A percentile compares a stretch with the other conserved stretches of the same genome.
These are phyloP conservation scores for Psittacula echo DNA, from an alignment of 2,797 vertebrate genomes.

Conservation along the genomic window DNA sequence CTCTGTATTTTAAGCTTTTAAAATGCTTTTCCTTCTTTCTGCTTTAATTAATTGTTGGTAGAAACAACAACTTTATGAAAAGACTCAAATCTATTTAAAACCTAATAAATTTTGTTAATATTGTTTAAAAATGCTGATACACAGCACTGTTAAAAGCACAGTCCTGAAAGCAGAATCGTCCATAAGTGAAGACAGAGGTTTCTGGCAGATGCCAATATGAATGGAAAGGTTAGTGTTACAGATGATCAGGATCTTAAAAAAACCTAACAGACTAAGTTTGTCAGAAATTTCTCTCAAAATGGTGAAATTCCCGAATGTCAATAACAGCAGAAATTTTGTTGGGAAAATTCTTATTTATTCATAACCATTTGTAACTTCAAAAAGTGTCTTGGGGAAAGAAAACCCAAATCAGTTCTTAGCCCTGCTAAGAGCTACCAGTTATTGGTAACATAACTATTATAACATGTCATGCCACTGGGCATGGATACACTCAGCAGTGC, in stretches of 20 bases:
- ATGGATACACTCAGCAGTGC: too few relatives aligned
- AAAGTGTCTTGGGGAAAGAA: not conserved
- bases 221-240: not conserved
- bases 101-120: not conserved
- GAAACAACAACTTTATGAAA: not conserved
- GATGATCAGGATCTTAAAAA: not conserved
- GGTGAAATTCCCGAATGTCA: not conserved
- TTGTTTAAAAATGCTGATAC: not conserved
- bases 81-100: not conserved
- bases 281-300: not conserved
- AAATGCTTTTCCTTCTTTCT: not conserved
- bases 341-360: not conserved
- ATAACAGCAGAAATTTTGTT: not conserved
- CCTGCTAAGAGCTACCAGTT: not conserved
- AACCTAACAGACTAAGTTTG: not conserved
- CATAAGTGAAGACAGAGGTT: not conserved
- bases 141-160: not conserved
- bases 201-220: not conserved
- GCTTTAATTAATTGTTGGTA: not conserved
- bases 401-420: not conserved
- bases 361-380: not conserved
- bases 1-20: not conserved
- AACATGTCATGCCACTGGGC: too few relatives aligned
- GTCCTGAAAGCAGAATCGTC: not conserved
- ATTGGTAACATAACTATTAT: not conserved